Base-by-base conservation (phyloP, 2,113 vertebrate genomes). In the Periophthalmus modestus region DNA sequence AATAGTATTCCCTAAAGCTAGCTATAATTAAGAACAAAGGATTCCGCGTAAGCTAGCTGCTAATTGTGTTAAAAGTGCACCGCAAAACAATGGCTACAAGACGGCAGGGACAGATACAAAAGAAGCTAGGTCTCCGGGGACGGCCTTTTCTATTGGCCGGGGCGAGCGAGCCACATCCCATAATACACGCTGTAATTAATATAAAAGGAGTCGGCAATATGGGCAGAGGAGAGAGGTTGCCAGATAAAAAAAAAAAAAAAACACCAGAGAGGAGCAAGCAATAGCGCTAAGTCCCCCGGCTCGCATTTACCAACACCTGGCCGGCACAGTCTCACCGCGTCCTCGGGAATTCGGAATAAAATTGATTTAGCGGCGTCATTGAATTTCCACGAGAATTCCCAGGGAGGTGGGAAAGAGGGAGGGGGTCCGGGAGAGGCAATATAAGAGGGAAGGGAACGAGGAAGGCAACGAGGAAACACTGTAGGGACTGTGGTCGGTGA, bases 141-240 rank as follows among this genome's bases (percentile, higher is more conserved):
- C 91, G 91, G 93, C 91, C 95, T 95, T 95, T 95, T 96, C 96
- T 96, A 95, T 97, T 96, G 96, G 95, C 96, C 91, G 83, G 95
- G 95, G 95, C 96, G 95, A 95, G 95, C 94, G 94, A 95, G 95
- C 95, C 92, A 75, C 93, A 94, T 96, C 96, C 96, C 96, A 98
- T 98, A 98, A 97, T 97, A 96, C 95, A 96, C 95, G 95, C 95
- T 96, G 96, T 98, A 98, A 98, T 98, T 98, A 97, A 98, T 98
- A 98, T 97, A 97, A 97, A 97, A 98, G 96, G 95, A 95, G 93
- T 94, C 96, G 95, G 96, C 96, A 97, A 97, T 97, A 95, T 94
- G 96, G 95, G 94, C 84, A 94, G 75, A 94, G 77, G 80, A 80
- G 23, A 68, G 23, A 68, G 80, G 78, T 68, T 93, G 94, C 94